A percentile compares a stretch with the other conserved stretches of the same genome.
These are phyloP conservation scores for Propithecus deckenii DNA, from an alignment of 2,797 vertebrate genomes.

Conservation along the genomic window DNA sequence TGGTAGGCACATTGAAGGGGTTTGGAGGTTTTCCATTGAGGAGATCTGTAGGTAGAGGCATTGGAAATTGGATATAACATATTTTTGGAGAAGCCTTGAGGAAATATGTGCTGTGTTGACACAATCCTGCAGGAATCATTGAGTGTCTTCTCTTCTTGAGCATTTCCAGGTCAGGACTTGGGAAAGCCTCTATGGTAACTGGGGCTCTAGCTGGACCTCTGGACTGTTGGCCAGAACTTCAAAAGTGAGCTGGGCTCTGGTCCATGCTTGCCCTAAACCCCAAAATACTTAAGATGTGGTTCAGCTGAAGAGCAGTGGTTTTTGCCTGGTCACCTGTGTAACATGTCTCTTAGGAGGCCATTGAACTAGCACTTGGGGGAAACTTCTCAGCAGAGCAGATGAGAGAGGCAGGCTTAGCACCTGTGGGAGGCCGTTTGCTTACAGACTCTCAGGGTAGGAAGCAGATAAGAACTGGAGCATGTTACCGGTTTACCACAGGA, in stretches of 20 bases:
- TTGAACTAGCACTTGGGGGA: neutral
- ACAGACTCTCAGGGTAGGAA: neutral
- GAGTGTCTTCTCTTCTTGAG: neutral
- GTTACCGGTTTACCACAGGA: neutral
- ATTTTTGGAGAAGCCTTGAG: neutral
- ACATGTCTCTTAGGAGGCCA: neutral
- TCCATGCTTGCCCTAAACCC: neutral
- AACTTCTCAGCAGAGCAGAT: neutral
- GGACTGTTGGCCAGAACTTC: neutral
- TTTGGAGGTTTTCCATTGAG: neutral
- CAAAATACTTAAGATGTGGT: neutral
- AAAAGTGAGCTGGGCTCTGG: neutral
- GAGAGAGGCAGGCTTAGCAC: neutral
- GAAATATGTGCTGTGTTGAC: neutral
- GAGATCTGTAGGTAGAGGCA: neutral
- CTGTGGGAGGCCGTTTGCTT: neutral
- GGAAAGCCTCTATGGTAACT: neutral
- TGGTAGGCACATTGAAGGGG: neutral
- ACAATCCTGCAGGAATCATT: neutral
- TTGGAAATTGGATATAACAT: neutral
- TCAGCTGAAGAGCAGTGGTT: neutral
- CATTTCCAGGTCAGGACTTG: neutral
- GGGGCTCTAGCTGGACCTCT: neutral
- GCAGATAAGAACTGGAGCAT: neutral
- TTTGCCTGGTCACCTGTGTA: neutral